A percentile compares a stretch with the other conserved stretches of the same genome.
Conservation (phyloP, 2,888 invertebrate genomes). For the Gymnosoma rotundatum region DNA sequence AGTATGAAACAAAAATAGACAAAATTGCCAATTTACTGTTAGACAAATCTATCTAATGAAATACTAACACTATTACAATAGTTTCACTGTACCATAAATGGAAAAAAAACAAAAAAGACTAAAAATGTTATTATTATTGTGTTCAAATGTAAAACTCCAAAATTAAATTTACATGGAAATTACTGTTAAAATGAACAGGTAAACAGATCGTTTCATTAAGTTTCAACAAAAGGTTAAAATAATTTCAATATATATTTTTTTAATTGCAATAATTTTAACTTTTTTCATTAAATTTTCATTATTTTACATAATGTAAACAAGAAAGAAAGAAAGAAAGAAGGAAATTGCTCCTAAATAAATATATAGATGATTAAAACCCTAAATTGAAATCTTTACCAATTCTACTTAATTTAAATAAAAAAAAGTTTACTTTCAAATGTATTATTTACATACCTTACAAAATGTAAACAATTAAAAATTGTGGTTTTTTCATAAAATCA, state of each 20-base stretch:
- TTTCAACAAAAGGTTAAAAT: too few species aligned
- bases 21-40: slow-evolving; percentile 10
- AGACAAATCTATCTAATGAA: slow-evolving; percentile 22
- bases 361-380: too few species aligned
- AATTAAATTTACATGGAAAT: slow-evolving; percentile 15
- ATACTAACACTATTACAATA: background rate
- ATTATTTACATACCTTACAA: background rate
- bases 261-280: too few species aligned
- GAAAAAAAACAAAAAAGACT: background rate
- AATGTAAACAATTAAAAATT: background rate
- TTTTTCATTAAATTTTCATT: too few species aligned
- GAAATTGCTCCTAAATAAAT: too few species aligned
- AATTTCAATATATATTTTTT: too few species aligned
- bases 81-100: background rate
- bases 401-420: background rate
- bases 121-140: slow-evolving; percentile 13
- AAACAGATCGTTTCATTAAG: too few species aligned
- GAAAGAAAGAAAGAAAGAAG: too few species aligned
- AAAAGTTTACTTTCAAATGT: too few species aligned
- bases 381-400: background rate
- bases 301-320: too few species aligned
- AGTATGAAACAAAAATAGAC: background rate
- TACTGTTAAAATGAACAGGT: background rate
- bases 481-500: background rate
- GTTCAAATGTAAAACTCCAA: background rate